Conservation (phyloP, 2,888 invertebrate genomes). For the Candidula unifasciata region DNA sequence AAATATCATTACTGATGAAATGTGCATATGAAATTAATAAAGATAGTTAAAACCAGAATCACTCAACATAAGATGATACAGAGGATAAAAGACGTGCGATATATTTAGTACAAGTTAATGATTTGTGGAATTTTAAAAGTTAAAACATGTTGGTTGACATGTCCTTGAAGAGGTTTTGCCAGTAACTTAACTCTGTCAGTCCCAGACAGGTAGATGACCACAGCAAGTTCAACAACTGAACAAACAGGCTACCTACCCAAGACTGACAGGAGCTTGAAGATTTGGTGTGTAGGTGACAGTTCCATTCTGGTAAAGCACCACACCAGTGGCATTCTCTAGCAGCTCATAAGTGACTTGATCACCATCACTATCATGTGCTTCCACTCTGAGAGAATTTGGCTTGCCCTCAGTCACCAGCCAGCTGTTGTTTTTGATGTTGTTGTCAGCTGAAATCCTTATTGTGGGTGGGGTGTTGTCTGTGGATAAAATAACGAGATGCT, state of each 20-base stretch:
- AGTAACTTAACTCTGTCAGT: too few species aligned
- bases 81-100: too few species aligned
- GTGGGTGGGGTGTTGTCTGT: slow-evolving; percentile 20
- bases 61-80: too few species aligned
- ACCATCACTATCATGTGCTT: slow-evolving; percentile 8
- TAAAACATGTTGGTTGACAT: too few species aligned
- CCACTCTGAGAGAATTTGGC: not conserved
- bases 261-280: not conserved
- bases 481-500: not conserved
- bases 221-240: too few species aligned
- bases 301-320: slow-evolving; percentile 7
- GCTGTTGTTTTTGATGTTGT: not conserved
- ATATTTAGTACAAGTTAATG: too few species aligned
- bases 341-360: slow-evolving; percentile 1
- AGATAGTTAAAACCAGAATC: too few species aligned
- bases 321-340: not conserved
- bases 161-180: too few species aligned
- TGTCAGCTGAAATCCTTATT: not conserved
- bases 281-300: slow-evolving; percentile 22
- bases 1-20: too few species aligned
- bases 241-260: slow-evolving; percentile 4
- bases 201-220: too few species aligned
- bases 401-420: slow-evolving; percentile 17
- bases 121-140: too few species aligned
- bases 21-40: too few species aligned